Evolutionary conservation across 2,888 invertebrate genomes (phyloP), one percentile per base, ranked within the genome.

Genomic region (Calliphora vomitoria): DNA sequence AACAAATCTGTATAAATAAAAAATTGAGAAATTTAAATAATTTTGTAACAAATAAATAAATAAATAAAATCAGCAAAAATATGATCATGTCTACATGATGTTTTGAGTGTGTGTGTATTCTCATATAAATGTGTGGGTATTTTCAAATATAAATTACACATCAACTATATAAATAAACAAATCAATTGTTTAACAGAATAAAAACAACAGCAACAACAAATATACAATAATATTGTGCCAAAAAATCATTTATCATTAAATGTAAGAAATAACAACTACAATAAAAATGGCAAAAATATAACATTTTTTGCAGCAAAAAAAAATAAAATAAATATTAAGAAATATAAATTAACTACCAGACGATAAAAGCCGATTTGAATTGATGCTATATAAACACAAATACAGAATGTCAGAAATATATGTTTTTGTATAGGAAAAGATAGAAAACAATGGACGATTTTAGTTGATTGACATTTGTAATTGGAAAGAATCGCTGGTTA

Each of bases 141-240:
- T 47, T 84, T 84, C 38, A 25, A 72, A 76, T 76, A 87, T 69
- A 85, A 88, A 88, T 78, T 88, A 83, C 80, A 85, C 80, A 86
- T 86, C 80, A 88, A 81, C 80, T 83, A 81, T 72, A 84, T 60
- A 80, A 81, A 86, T 88, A 82, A 76, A 88, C 84, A 88, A 83
- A 86, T 84, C 85, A 86, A 88, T 86, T 86, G 83, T 80, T 68
- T 47, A 68, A 38, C 62, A 83, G 62, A 79, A 50, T 68, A 47
- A 68, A 25, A 69, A 69, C n/a, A 76, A 71, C n/a, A 62, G 47
- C 53, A 68, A 69, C 41, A 68, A 60, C 18, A 76, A 64, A 38
- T 25, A 79, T 35, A 64, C 62, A 62, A 58, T 66, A 18, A 47
- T 41, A 68, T 68, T n/a, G 82, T 82, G 78, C 82, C 72, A 86